Conservation (phyloP, 2,113 vertebrate species). For the Vulpes vulpes region DNA sequence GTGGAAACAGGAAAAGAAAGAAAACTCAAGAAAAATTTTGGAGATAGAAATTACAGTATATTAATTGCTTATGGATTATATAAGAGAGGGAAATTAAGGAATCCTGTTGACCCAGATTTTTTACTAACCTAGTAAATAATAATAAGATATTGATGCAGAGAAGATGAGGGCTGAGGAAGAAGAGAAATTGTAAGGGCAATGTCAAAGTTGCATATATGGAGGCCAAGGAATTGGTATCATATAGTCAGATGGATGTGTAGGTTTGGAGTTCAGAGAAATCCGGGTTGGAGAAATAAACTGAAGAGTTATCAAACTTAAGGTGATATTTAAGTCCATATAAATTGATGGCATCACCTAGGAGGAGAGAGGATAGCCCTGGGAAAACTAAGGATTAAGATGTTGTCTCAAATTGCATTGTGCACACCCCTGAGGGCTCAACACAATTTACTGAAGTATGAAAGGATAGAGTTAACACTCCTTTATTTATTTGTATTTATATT, state of each 20-base stretch:
- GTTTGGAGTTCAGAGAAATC: background rate
- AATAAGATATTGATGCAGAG: background rate
- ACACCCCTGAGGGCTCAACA: background rate
- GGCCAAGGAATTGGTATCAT: background rate
- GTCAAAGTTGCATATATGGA: background rate
- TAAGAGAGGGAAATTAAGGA: background rate
- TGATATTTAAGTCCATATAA: background rate
- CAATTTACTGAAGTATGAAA: background rate
- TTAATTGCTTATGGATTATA: background rate
- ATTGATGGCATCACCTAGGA: background rate
- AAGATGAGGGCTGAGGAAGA: background rate
- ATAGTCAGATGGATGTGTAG: background rate
- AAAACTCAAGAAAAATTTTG: background rate
- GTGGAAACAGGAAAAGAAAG: background rate
- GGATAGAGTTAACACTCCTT: background rate
- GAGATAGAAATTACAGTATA: background rate
- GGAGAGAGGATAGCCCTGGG: background rate
- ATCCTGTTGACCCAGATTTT: background rate
- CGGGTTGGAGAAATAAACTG: background rate
- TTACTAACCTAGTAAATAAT: background rate
- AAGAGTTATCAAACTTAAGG: background rate
- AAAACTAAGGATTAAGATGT: background rate
- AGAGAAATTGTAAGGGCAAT: background rate
- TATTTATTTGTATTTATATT: background rate
- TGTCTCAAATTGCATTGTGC: background rate